A percentile compares a stretch with the other conserved stretches of the same genome.
Evolutionary conservation across 2,113 vertebrate genomes (phyloP).

Genomic region (Rhinopomastus cyanomelas): DNA sequence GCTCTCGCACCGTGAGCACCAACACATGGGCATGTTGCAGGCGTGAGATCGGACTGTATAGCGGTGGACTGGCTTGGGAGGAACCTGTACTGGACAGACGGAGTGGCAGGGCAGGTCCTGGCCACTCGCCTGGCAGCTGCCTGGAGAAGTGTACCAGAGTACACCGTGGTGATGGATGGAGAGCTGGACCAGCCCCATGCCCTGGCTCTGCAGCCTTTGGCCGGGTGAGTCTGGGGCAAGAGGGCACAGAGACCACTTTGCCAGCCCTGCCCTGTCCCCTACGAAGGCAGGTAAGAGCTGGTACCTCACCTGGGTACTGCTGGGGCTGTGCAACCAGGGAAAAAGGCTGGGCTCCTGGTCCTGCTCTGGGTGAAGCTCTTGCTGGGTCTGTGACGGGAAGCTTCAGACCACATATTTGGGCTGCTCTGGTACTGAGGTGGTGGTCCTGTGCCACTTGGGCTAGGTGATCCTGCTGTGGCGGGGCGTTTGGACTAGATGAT

Average conservation of each 20-base stretch:
- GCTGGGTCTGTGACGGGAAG: not conserved
- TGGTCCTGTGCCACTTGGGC: too few species aligned
- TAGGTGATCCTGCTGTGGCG: too few species aligned
- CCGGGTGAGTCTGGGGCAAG: conserved; percentile 75
- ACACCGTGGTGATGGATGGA: conserved; percentile 80
- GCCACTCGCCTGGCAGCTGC: conserved; percentile 73
- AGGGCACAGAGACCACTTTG: not conserved
- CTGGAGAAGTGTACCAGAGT: conserved; percentile 74
- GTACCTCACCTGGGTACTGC: not conserved
- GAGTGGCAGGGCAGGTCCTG: conserved; percentile 82
- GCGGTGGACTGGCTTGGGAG: conserved; percentile 90
- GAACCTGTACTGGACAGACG: conserved; percentile 92
- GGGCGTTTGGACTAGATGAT: too few species aligned
- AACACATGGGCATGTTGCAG: conserved; percentile 62
- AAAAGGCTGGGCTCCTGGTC: not conserved
- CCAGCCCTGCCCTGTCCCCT: not conserved
- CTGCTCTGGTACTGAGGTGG: not conserved
- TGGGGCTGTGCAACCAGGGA: accelerated
- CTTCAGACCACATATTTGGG: not conserved
- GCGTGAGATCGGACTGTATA: conserved; percentile 85
- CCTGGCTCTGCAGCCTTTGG: conserved; percentile 82
- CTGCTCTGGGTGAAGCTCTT: not conserved
- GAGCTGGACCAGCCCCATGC: conserved; percentile 83
- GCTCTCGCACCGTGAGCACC: not conserved
- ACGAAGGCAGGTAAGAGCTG: not conserved